phyloP scores from a whole-genome alignment of 2,888 invertebrate species.

The Latheticus oryzae region DNA sequence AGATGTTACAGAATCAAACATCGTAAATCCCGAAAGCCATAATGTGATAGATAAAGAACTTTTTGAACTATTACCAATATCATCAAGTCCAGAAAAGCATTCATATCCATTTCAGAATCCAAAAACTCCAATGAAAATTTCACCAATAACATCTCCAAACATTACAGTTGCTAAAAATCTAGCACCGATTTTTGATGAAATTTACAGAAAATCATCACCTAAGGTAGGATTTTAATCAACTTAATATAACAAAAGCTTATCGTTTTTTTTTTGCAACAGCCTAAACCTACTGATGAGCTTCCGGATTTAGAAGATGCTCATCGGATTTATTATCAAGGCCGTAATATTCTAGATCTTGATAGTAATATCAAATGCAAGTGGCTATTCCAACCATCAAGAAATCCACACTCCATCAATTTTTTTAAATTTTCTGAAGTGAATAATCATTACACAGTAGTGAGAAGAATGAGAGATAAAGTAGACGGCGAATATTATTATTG shows the following conservation, averaged over 20 bases:
- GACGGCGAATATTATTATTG: background rate
- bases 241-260: too few relatives aligned
- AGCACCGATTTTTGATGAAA: background rate
- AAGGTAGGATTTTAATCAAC: conserved; percentile 1
- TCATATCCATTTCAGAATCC: background rate
- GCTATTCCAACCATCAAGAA: background rate
- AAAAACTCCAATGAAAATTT: background rate
- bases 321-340: background rate
- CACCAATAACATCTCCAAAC: background rate
- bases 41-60: too few relatives aligned
- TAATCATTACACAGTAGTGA: background rate
- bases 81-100: too few relatives aligned
- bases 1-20: too few relatives aligned
- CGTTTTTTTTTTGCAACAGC: background rate
- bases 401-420: background rate
- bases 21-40: too few relatives aligned
- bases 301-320: too few relatives aligned
- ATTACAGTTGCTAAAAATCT: background rate
- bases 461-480: background rate
- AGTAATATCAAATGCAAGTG: background rate
- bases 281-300: background rate
- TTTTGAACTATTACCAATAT: too few relatives aligned
- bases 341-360: background rate
- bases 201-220: background rate
- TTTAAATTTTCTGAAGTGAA: conserved; percentile 1